Conservation (phyloP, 2,113 vertebrate species). For the Speoplatyrhinus poulsoni region DNA sequence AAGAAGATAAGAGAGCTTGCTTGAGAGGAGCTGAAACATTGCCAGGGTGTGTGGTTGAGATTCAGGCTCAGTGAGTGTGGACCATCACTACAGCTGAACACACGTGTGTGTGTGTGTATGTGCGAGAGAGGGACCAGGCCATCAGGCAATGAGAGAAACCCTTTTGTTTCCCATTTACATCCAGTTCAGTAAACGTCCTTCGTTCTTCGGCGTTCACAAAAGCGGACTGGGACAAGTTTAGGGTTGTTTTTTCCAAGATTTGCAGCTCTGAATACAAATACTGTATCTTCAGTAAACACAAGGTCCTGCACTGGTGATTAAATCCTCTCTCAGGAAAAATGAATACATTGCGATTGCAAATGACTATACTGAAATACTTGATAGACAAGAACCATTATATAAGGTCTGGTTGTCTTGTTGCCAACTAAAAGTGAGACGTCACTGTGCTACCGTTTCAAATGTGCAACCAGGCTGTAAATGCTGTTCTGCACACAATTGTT, state of each 20-base stretch:
- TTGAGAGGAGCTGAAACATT: constrained; percentile 34
- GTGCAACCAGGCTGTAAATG: no score
- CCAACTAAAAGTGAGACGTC: no score
- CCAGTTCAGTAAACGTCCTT: constrained; percentile 53
- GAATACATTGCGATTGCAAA: no score
- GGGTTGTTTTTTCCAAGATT: constrained; percentile 19
- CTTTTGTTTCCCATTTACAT: constrained; percentile 56
- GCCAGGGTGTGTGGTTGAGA: constrained; percentile 48
- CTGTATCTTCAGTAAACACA: constrained; percentile 6
- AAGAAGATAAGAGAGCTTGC: constrained; percentile 36
- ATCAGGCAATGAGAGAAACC: constrained; percentile 24
- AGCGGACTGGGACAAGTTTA: constrained; percentile 23
- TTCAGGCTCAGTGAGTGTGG: constrained; percentile 31
- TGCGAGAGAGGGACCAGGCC: constrained; percentile 1
- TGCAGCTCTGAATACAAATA: constrained; percentile 51
- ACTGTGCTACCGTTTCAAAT: no score
- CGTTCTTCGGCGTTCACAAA: constrained; percentile 23
- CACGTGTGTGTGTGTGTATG: constrained; percentile 16
- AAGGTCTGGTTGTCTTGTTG: no score
- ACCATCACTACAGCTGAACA: constrained; percentile 38
- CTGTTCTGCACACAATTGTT: no score
- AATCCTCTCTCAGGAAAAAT: constrained; percentile 1
- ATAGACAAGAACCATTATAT: no score
- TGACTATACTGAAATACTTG: no score
- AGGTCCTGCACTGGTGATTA: not conserved